Evolutionary conservation across 2,888 invertebrate genomes (phyloP), one percentile per base, ranked within the genome.

Genomic region (Drosophila niveifrons): DNA sequence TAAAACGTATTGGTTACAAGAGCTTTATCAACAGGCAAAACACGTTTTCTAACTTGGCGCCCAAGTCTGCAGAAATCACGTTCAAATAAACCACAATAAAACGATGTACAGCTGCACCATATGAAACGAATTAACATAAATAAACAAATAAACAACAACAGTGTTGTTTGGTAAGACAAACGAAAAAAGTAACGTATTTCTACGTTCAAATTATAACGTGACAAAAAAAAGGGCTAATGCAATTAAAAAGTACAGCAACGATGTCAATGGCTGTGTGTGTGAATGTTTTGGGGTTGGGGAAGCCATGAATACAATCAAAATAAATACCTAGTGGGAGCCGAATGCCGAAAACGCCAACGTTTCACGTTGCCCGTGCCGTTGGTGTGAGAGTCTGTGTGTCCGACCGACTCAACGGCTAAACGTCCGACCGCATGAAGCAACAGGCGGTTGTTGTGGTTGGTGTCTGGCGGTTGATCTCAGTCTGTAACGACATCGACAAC

Each of bases 371-470:
- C 7, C 29, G 23, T n/a, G 50, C 51, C 31, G 59, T 56, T 63
- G 52, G 34, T 79, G 75, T 74, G 48, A 50, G 53, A 50, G 53
- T 51, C 51, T 66, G 62, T 61, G 39, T 52, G 56, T 23, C 53
- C 57, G 47, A 61, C 61, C 39, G 28, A 53, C 47, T 3, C 11
- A 36, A 36, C 23, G 23, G 11, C 34, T 11, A 36, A 36, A 52
- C 57, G 28, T 58, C n/a, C 62, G 57, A 75, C 51, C 47, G 15
- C 63, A 41, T 62, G 52, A 52, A 88, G 87, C 78, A 88, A 89
- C 87, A 88, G 90, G 90, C 90, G 79, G 85, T 89, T 90, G 79
- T 75, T 67, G 72, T 70, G 69, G 66, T 43, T 70, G 69, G 66
- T 43, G 50, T 50, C 36, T 36, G n/a, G 36, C 43, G n/a, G 36